Evolutionary conservation across 2,113 vertebrate genomes (phyloP), one percentile per base, ranked within the genome.

Genomic region (Pteronura brasiliensis): DNA sequence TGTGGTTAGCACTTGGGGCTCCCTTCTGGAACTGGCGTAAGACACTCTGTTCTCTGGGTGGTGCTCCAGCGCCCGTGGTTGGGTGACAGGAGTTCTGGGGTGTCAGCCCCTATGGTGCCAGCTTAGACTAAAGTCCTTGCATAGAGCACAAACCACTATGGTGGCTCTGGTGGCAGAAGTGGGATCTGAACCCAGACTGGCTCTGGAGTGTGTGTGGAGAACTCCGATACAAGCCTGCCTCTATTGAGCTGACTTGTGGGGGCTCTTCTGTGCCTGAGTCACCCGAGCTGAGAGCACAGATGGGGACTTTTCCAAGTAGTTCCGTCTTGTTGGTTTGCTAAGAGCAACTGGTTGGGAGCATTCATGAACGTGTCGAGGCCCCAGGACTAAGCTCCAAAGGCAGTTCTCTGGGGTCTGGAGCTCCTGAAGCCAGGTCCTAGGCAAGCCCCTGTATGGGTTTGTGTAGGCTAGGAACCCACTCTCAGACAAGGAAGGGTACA

Each of bases 221-320:
- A 4, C 44, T 7, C 8, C 20, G 1, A 2, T 6, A 1, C 1
- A 1, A 4, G 27, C 42, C 21, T 2, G 20, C 44, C 27, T 36
- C 31, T 49, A 23, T 1, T 17, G 11, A 18, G 84, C 4, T 47
- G 10, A 6, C 21, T n/a, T 57, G 1, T 4, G 5, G 36, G 20
- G 6, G 17, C 7, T 36, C 1, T 67, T 44, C n/a, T 42, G 36
- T 34, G 15, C 47, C 18, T 0, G 2, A 31, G 36, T 49, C 9
- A 13, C 12, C 0, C 1, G 34, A 59, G 25, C 47, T 59, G 49
- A 83, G 39, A 49, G 21, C 52, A 49, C 1, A 44, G 4, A 23
- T 9, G 6, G 23, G 63, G 80, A 7, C 0, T 0, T 14, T 49
- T 49, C 49, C 49, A 86, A 25, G 31, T 61, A 18, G 15, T 27